Base-by-base conservation (phyloP, 2,797 vertebrate species). In the Dipus sagitta region DNA sequence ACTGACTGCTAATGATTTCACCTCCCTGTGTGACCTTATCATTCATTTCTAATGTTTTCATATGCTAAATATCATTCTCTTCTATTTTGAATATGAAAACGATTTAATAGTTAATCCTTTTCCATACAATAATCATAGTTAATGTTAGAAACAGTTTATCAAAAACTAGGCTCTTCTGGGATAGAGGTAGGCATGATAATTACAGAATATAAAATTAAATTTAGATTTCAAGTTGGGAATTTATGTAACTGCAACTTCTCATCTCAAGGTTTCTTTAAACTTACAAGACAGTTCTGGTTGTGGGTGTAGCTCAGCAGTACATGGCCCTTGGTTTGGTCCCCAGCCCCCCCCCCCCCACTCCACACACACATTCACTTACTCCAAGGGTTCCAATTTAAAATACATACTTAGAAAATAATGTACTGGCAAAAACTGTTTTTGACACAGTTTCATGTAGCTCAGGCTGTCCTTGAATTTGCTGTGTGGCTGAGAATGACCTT, bases 181-280 rank as follows among this genome's bases (percentile, higher is more conserved):
- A 21, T 72, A 68, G 54, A 81, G 12, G 26, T 78, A 6, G 42
- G 7, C 32, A 62, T 94, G 18, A 17, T 75, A 75, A 68, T 86
- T 70, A 74, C 20, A 96, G 26, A 85, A 84, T 85, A 67, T 89
- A 62, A 88, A 92, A 67, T 87, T 89, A 80, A 54, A 54, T 87
- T 92, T 71, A 65, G 12, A 78, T 92, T 95, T 95, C 64, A 90
- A 78, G 58, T 81, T 88, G 74, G 86, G 58, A 90, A 91, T 70
- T 71, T 87, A 30, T 92, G 4, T 90, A 78, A 65, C 54, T 81
- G 21, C 6, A 68, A 6, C 9, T 64, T 10, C 79, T 91, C 28
- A 54, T 79, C 54, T 74, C 15, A 83, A 72, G 38, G 21, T 71
- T 68, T 81, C 5, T 47, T 94, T 85, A 76, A 84, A 83, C 24